Evolutionary conservation across 92 coral and sea anemone species (phyloP), one percentile per base, ranked within the genome.

Genomic region (Epizoanthus ramosus): DNA sequence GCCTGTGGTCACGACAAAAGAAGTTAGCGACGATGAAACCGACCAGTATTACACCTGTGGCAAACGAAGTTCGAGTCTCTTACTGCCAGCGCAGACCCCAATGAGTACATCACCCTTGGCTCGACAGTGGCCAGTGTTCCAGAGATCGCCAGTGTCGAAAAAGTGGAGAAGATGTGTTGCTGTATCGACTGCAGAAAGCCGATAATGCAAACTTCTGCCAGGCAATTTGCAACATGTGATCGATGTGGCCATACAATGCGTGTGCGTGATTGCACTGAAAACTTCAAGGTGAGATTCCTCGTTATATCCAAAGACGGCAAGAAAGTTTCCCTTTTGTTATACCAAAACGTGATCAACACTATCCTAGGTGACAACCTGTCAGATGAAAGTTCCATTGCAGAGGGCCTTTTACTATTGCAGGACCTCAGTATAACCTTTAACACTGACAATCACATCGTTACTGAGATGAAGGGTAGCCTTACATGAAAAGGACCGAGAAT

Each of bases 1-100:
- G 71, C 43, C 39, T 65, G 71, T 65, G 70, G 37, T 31, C 43
- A 67, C 18, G 45, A 33, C 72, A 67, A 17, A 67, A 67, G 50
- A 67, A 67, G 72, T 67, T 67, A 50, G 50, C 72, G 72, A 67
- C 72, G n/a, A 25, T 67, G 0, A 67, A 23, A 67, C 72, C 25
- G 50, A 67, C 72, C 72, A 19, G 72, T 67, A 67, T 67, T 67
- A 67, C 72, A 67, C 72, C 72, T 67, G 33, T 61, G 67, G 72
- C 31, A 67, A 67, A 67, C 10, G 72, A 67, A 67, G 47, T 67
- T 67, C 72, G 72, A 67, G 21, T 33, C 72, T 67, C 50, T 19
- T 66, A 24, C 39, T 13, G 43, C 71, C 43, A 37, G 43, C 43
- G 43, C 1, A 37, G 43, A 37, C 43, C 43, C 43, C 43, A 37